A percentile compares a stretch with the other conserved stretches of the same genome.
phyloP scores from a whole-genome alignment of 2,113 vertebrate species.

The Elephantulus edwardii region DNA sequence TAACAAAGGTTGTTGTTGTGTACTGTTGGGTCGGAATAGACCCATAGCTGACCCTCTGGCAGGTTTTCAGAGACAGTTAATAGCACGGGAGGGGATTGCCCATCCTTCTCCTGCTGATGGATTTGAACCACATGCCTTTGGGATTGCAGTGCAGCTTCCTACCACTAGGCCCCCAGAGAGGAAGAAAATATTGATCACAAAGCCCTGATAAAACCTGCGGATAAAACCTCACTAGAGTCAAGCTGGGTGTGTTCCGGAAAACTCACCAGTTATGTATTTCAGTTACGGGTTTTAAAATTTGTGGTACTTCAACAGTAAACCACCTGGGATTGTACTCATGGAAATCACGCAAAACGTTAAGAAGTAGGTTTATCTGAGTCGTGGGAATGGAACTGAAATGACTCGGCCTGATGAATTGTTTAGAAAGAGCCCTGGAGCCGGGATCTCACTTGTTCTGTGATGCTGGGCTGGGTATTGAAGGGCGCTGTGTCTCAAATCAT shows the following conservation, averaged over 20 bases:
- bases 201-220: background rate
- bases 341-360: background rate
- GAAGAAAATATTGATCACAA: background rate
- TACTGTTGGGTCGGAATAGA: no score
- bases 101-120: no score
- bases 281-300: slow-evolving; percentile 9
- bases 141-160: no score
- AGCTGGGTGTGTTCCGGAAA: background rate
- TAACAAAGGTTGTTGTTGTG: no score
- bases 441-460: no score
- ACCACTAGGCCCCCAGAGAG: no score
- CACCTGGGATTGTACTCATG: background rate
- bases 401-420: background rate
- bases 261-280: background rate
- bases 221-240: background rate
- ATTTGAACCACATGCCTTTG: no score
- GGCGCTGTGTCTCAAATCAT: background rate
- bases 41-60: no score
- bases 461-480: background rate
- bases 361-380: background rate
- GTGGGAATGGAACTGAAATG: background rate
- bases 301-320: slow-evolving; percentile 1
- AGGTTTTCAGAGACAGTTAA: no score
- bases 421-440: background rate
- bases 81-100: no score